These are phyloP conservation scores for Blennius ocellaris DNA, from an alignment of 2,113 vertebrate genomes.

Conservation along the genomic window DNA sequence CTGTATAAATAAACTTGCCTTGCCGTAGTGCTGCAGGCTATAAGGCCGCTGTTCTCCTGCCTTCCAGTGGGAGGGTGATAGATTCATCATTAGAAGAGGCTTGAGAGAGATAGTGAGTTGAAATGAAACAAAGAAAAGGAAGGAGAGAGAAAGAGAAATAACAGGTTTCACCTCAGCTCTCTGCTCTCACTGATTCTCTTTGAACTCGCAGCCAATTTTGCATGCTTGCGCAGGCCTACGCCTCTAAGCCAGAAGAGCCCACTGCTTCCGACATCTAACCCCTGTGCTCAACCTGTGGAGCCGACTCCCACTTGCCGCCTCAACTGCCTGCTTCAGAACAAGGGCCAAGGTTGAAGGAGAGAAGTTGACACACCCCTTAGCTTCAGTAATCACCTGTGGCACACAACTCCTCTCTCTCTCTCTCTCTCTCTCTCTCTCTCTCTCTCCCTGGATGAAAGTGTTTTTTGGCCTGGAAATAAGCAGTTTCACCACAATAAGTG, in stretches of 20 bases:
- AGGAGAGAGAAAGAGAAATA: constrained; percentile 50
- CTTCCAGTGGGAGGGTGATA: constrained; percentile 75
- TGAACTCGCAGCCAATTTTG: constrained; percentile 80
- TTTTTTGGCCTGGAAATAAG: constrained; percentile 39
- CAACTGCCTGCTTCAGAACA: constrained; percentile 43
- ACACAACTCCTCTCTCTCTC: neutral
- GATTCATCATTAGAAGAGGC: constrained; percentile 77
- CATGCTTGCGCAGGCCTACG: constrained; percentile 61
- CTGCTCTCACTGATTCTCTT: constrained; percentile 76
- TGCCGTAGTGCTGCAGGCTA: constrained; percentile 46
- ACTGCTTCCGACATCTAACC: constrained; percentile 61
- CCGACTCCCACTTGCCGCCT: constrained; percentile 36
- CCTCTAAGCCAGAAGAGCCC: constrained; percentile 64
- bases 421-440: constrained; percentile 23
- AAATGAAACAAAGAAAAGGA: constrained; percentile 50
- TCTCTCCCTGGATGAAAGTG: constrained; percentile 34
- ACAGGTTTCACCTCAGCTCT: constrained; percentile 71
- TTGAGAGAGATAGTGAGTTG: constrained; percentile 48
- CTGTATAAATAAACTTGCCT: too few relatives aligned
- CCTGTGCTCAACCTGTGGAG: constrained; percentile 59
- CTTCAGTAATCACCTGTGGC: constrained; percentile 56
- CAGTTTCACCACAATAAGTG: constrained; percentile 13
- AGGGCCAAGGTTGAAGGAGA: constrained; percentile 50
- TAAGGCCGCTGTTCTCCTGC: constrained; percentile 58
- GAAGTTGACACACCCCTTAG: constrained; percentile 49